Base-by-base conservation (phyloP, 2,888 invertebrate genomes). In the Himalopsyche japonica region DNA sequence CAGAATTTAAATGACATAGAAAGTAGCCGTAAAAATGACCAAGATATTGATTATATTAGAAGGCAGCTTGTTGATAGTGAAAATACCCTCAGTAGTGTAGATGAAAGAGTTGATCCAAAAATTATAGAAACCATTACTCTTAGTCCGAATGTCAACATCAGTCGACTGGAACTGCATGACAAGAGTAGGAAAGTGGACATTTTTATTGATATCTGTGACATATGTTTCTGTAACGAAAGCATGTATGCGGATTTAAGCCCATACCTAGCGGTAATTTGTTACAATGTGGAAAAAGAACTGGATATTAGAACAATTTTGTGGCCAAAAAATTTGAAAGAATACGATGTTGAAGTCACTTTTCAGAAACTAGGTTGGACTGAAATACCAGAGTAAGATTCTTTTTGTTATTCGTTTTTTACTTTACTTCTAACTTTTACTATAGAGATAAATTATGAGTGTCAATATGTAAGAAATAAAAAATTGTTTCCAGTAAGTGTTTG, bases 311-410 rank as follows among this genome's bases (percentile, higher is more conserved):
- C 91, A 87, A 90, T 92, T 64, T 89, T 89, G 85, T 92, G 92
- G 92, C 92, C 92, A 18, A 89, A 89, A 70, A 92, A 92, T 84
- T 89, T 90, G 0, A 91, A 92, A 81, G 90, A 90, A n/a, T 88
- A 92, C 89, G 91, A 90, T 88, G 91, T 92, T 84, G 89, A 90
- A 0, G 92, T 91, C 3, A 88, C 91, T 0, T 92, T 92, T 77
- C 91, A 91, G 87, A 91, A 91, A 37, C 87, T 92, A 82, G 91
- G 90, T 27, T 88, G 92, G 70, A 89, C 90, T 27, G 91, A 91
- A 4, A 88, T 92, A 85, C 91, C 90, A 89, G 92, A 91, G 92
- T 92, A 89, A 90, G 92, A 91, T 80, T 76, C 82, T 80, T 80
- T 43, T 27, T 30, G 12, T 12, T 30, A 15, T 43, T 43, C 1